Conservation (phyloP, 2,888 invertebrate genomes). For the Rapana venosa region DNA sequence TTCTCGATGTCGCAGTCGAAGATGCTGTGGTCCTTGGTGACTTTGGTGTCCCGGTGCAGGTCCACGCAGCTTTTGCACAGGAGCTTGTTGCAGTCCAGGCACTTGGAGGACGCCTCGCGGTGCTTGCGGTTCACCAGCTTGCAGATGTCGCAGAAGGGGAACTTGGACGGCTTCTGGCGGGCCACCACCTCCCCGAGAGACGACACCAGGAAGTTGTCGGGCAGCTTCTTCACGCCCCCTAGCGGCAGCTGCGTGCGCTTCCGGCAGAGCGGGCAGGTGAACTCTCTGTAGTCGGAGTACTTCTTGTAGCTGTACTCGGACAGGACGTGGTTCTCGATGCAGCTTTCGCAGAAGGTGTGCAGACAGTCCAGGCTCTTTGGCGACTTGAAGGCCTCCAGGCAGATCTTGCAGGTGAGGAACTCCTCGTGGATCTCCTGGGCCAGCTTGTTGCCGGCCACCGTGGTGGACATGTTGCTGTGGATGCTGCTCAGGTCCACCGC, state of each 20-base stretch:
- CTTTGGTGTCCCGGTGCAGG: constrained; percentile 76
- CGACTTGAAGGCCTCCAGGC: constrained; percentile 74
- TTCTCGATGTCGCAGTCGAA: constrained; percentile 79
- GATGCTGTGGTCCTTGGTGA: constrained; percentile 77
- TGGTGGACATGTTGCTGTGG: constrained; percentile 54
- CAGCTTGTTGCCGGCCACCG: constrained; percentile 70
- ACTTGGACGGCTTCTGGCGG: constrained; percentile 76
- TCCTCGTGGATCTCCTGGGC: constrained; percentile 79
- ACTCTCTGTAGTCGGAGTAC: constrained; percentile 79
- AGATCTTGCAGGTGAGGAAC: constrained; percentile 79
- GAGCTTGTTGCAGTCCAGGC: constrained; percentile 78
- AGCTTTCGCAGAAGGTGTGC: constrained; percentile 78
- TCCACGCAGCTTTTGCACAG: constrained; percentile 77
- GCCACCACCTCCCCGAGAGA: constrained; percentile 76
- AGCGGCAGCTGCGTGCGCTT: constrained; percentile 78
- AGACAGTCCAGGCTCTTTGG: constrained; percentile 78
- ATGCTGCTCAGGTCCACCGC: constrained; percentile 67
- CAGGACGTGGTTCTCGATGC: constrained; percentile 67
- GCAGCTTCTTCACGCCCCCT: constrained; percentile 79
- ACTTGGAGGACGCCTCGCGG: constrained; percentile 77
- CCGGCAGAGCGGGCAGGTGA: constrained; percentile 79
- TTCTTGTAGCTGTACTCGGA: constrained; percentile 78
- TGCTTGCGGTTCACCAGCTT: constrained; percentile 76
- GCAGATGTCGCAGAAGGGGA: constrained; percentile 78
- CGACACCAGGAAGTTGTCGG: constrained; percentile 79